phyloP scores from a whole-genome alignment of 2,113 vertebrate genomes.

The Rhynchomys soricoides region DNA sequence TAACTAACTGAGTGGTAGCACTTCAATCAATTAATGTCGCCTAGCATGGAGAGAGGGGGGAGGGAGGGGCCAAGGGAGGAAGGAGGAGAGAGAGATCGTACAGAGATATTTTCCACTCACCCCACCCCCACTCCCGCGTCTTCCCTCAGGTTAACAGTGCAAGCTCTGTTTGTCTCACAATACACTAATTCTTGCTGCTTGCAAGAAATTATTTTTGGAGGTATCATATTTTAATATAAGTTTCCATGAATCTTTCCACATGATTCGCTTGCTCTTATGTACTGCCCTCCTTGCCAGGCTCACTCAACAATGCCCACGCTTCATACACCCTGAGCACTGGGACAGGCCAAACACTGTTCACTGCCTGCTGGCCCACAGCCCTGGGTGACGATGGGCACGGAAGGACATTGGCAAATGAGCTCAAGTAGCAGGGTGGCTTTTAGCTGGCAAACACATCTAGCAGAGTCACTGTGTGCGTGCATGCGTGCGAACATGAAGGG shows the following conservation, averaged over 20 bases:
- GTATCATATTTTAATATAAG: slow-evolving; percentile 80
- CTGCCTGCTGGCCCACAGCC: slow-evolving; percentile 62
- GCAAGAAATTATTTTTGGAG: slow-evolving; percentile 83
- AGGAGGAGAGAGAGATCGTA: slow-evolving; percentile 46
- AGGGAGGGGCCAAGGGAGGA: neutral
- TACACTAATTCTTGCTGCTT: slow-evolving; percentile 78
- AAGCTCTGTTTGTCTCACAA: slow-evolving; percentile 81
- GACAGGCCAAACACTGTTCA: slow-evolving; percentile 56
- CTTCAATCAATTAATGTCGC: slow-evolving; percentile 74
- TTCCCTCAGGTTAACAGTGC: slow-evolving; percentile 72
- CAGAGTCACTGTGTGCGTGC: neutral
- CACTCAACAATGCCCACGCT: slow-evolving; percentile 63
- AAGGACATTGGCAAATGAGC: slow-evolving; percentile 49
- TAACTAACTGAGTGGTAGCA: slow-evolving; percentile 61
- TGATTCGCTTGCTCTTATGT: slow-evolving; percentile 74
- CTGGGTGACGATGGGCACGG: slow-evolving; percentile 25
- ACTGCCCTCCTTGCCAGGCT: slow-evolving; percentile 62
- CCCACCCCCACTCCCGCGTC: neutral
- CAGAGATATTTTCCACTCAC: slow-evolving; percentile 75
- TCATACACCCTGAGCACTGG: slow-evolving; percentile 66
- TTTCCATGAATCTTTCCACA: slow-evolving; percentile 82
- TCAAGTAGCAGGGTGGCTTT: slow-evolving; percentile 61
- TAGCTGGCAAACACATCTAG: slow-evolving; percentile 38
- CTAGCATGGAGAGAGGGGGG: slow-evolving; percentile 48
- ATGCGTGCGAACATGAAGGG: slow-evolving; percentile 1